Evolutionary conservation across 2,888 invertebrate genomes (phyloP).

Genomic region (Alcis repandata): DNA sequence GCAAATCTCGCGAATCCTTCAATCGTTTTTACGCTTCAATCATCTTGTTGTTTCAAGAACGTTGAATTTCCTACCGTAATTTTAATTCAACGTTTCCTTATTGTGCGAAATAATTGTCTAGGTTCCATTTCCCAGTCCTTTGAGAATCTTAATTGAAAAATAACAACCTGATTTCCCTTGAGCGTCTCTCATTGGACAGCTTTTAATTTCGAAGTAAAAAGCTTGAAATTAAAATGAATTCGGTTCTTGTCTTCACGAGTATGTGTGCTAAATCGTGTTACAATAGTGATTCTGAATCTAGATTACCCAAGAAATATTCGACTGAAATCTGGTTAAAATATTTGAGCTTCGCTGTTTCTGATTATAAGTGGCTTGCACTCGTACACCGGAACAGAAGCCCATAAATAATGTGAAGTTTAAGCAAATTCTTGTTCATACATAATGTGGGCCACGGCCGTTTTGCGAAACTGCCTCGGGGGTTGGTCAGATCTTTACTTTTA

Average conservation of each 20-base stretch:
- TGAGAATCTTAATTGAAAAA: conserved; percentile 16
- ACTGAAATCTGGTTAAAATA: conserved; percentile 7
- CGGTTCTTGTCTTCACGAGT: neutral
- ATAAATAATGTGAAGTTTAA: conserved; percentile 48
- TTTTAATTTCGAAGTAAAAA: neutral
- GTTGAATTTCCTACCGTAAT: neutral
- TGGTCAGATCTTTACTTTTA: conserved; percentile 59
- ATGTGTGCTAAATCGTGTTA: conserved; percentile 9
- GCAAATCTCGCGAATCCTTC: neutral
- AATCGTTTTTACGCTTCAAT: neutral
- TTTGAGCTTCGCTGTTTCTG: conserved; percentile 10
- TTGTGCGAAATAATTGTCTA: neutral
- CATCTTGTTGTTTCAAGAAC: neutral
- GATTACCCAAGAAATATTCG: neutral
- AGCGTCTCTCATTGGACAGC: neutral
- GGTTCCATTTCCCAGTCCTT: neutral
- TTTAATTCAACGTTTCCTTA: conserved; percentile 7
- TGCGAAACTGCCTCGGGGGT: conserved; percentile 58
- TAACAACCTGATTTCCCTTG: conserved; percentile 10
- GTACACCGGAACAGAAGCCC: conserved; percentile 39
- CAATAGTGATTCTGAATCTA: neutral
- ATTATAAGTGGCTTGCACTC: conserved; percentile 8
- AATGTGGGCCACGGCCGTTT: conserved; percentile 62
- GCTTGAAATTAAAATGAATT: neutral
- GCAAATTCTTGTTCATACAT: conserved; percentile 50